These are phyloP conservation scores for Limnephilus rhombicus DNA, from an alignment of 2,888 invertebrate genomes.

Conservation along the genomic window DNA sequence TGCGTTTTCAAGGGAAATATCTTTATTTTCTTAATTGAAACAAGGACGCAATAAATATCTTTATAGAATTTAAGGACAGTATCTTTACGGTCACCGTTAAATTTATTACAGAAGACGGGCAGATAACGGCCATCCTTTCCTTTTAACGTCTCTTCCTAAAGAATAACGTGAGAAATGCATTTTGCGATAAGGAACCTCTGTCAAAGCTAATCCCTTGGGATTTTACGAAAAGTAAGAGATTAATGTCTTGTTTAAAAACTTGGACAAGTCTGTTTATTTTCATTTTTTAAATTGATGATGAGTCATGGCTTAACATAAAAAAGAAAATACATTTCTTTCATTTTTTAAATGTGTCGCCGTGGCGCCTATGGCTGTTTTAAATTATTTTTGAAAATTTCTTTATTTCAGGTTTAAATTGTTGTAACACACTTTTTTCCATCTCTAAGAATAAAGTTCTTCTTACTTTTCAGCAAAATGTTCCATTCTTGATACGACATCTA, in stretches of 20 bases:
- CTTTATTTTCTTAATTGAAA: neutral
- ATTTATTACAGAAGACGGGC: constrained; percentile 25
- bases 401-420: neutral
- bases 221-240: constrained; percentile 35
- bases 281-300: neutral
- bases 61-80: neutral
- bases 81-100: constrained; percentile 26
- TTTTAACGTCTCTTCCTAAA: constrained; percentile 40
- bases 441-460: neutral
- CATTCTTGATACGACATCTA: no score
- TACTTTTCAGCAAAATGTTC: no score
- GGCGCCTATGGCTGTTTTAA: neutral
- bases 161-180: constrained; percentile 60
- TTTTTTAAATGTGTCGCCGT: neutral
- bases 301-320: neutral
- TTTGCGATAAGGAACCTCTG: constrained; percentile 50
- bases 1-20: neutral
- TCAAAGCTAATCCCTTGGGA: constrained; percentile 46
- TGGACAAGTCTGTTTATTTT: neutral
- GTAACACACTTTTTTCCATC: neutral
- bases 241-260: constrained; percentile 35
- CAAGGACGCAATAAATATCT: neutral
- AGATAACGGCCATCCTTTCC: constrained; percentile 47
- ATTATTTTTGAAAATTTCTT: neutral
- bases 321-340: neutral